Base-by-base conservation (phyloP, 2,113 vertebrate genomes). In the Ceratotherium simum region DNA sequence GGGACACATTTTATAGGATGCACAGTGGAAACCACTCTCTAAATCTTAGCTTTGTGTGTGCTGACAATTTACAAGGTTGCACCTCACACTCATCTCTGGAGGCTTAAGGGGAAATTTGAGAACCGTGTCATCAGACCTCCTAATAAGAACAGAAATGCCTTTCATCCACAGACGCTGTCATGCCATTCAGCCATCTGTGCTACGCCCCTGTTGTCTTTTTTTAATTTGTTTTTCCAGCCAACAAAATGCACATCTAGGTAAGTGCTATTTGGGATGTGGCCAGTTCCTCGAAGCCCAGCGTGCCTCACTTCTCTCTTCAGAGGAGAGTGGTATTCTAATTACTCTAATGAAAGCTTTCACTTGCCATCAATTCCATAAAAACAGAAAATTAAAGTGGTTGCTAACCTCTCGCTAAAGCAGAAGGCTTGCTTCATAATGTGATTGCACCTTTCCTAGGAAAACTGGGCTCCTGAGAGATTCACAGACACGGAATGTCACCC, bases 1-100 rank as follows among this genome's bases (percentile, higher is more conserved):
- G 98, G 98, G 98, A 98, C 97, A 98, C 98, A 92, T 99, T 99
- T 96, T 99, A 98, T 98, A 98, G 98, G 98, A 98, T 97, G 97
- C 98, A 96, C 96, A 98, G 98, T 98, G 93, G 97, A 98, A 99
- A 97, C 98, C 97, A 96, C 97, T 98, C 98, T 98, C 98, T 99
- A 99, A 99, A 99, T 99, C 98, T 98, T 97, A 97, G 98, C 97
- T 98, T 98, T 98, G 97, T 98, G 92, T 96, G 97, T 97, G 97
- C 98, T 98, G 97, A 98, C 98, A 99, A 97, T 99, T 99, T 98
- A 98, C 98, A 98, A 97, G 98, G 97, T 98, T 98, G 98, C 96
- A 97, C 98, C 98, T 98, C 98, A 98, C 93, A 98, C 97, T 98
- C 96, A 93, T 97, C 98, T 98, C 96, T 90, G 97, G 97, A 97